These are phyloP conservation scores for Drosophila trapezifrons DNA, from an alignment of 1,140 invertebrate genomes.

Conservation along the genomic window DNA sequence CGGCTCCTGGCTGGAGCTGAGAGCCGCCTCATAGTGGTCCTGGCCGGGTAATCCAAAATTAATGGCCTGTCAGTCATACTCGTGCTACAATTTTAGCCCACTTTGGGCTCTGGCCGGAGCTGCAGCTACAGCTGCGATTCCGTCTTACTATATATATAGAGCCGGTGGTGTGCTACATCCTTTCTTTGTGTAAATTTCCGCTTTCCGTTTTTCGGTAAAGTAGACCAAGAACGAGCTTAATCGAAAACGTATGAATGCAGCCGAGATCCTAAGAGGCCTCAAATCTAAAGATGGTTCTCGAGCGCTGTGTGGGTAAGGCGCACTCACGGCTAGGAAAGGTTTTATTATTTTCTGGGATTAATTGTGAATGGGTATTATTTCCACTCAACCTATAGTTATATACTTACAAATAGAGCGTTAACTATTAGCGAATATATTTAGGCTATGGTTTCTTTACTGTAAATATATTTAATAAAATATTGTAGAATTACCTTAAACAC, in stretches of 20 bases:
- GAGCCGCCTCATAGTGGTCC: constrained; percentile 44
- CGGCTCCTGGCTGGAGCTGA: constrained; percentile 29
- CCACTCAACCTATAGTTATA: not conserved
- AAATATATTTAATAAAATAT: too few species aligned
- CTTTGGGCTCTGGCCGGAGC: constrained; percentile 25
- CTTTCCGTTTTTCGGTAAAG: constrained; percentile 61
- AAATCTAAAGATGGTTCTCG: constrained; percentile 23
- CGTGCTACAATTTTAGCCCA: constrained; percentile 56
- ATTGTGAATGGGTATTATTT: not conserved
- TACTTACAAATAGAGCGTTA: not conserved
- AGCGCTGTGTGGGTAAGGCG: not conserved
- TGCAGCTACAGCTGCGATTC: constrained; percentile 62
- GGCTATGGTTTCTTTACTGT: too few species aligned
- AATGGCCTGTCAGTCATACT: constrained; percentile 78
- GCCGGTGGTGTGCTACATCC: constrained; percentile 66
- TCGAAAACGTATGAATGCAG: constrained; percentile 79
- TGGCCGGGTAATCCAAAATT: constrained; percentile 77
- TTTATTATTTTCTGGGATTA: not conserved
- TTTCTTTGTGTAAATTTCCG: constrained; percentile 80
- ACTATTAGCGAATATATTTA: too few species aligned
- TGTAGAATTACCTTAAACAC: not conserved
- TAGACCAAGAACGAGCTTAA: constrained; percentile 63
- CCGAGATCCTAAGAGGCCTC: constrained; percentile 44
- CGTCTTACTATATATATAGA: constrained; percentile 40
- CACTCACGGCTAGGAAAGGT: not conserved